phyloP scores from a whole-genome alignment of 2,113 vertebrate genomes.

The Tiliqua scincoides region DNA sequence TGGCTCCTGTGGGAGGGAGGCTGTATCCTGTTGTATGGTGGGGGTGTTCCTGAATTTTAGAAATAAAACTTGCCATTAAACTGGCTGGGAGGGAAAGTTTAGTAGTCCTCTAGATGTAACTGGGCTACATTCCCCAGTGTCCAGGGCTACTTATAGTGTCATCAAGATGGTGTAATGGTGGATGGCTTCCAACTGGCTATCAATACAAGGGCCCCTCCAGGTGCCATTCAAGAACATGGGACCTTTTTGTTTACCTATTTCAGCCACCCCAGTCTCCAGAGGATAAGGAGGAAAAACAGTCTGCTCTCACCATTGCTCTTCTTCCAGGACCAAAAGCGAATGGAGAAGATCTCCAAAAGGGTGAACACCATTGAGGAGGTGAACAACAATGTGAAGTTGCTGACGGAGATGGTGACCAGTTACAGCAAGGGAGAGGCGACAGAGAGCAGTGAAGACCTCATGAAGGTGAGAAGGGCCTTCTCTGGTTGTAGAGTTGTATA shows the following conservation, averaged over 20 bases:
- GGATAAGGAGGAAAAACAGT: not conserved
- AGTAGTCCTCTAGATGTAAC: not conserved
- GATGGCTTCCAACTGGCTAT: not conserved
- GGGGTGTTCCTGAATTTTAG: not conserved
- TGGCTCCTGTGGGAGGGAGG: not conserved
- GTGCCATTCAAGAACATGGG: not conserved
- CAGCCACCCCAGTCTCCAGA: not conserved
- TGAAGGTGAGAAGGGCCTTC: slow-evolving; percentile 82
- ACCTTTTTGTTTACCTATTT: not conserved
- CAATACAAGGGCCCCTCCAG: not conserved
- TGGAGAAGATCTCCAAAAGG: slow-evolving; percentile 97
- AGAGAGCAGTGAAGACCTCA: slow-evolving; percentile 89
- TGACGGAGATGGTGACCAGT: slow-evolving; percentile 91
- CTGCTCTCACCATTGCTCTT: not conserved
- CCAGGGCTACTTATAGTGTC: not conserved
- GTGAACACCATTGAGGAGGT: slow-evolving; percentile 95
- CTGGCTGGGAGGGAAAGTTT: not conserved
- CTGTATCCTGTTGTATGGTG: not conserved
- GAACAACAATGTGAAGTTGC: slow-evolving; percentile 92
- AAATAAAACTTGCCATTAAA: slow-evolving; percentile 20
- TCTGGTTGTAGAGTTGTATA: not conserved
- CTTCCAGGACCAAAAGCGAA: slow-evolving; percentile 91
- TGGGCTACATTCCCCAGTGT: not conserved
- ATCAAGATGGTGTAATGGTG: not conserved
- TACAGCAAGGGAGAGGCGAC: slow-evolving; percentile 84